Evolutionary conservation across 2,113 vertebrate species (phyloP).

Genomic region (Hydrochoerus hydrochaeris): DNA sequence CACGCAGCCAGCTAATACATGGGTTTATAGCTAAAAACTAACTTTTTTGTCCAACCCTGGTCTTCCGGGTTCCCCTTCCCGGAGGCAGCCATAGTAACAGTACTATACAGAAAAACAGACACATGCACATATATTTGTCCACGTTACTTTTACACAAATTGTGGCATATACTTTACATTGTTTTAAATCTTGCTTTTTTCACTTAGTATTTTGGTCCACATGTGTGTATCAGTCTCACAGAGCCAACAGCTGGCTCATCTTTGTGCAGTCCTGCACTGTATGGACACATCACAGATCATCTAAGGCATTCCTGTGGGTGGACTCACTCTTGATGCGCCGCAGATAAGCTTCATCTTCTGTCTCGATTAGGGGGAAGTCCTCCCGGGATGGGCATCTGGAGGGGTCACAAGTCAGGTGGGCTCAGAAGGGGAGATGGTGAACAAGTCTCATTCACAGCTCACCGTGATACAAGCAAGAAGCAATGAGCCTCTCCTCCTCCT

Average conservation of each 20-base stretch:
- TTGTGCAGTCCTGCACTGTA: background rate
- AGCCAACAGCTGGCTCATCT: background rate
- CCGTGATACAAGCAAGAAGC: background rate
- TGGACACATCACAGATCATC: background rate
- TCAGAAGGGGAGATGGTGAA: background rate
- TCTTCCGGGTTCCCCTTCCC: background rate
- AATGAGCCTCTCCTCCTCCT: background rate
- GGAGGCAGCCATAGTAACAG: background rate
- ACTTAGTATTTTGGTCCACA: background rate
- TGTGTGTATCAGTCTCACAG: background rate
- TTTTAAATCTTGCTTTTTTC: background rate
- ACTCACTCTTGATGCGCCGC: slow-evolving; percentile 92
- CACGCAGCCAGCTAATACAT: background rate
- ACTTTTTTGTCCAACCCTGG: background rate
- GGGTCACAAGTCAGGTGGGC: fast-evolving
- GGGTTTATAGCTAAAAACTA: background rate
- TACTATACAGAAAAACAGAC: background rate
- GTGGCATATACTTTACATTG: background rate
- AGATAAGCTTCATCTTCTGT: slow-evolving; percentile 92
- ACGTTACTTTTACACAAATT: background rate
- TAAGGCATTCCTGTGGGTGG: background rate
- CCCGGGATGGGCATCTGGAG: slow-evolving; percentile 91
- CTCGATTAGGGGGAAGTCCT: slow-evolving; percentile 95
- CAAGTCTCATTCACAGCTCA: background rate
- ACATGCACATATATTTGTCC: too few relatives aligned